Percentiles rank a stretch among this genome's conserved stretches.
phyloP scores from a whole-genome alignment of 2,797 vertebrate genomes.

The Cynopterus sphinx region DNA sequence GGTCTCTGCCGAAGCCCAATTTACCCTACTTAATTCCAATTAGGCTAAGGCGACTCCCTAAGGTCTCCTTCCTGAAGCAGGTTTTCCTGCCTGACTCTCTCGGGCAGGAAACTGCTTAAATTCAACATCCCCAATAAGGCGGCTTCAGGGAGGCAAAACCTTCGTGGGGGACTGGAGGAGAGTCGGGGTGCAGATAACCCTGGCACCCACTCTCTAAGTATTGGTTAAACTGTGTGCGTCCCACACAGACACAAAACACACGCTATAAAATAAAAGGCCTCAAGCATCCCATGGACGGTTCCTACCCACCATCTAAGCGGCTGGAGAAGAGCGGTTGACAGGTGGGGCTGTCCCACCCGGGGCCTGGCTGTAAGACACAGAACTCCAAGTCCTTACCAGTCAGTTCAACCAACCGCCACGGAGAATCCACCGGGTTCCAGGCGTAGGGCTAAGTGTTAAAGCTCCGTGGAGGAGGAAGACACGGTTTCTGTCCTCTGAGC shows the following conservation, averaged over 20 bases:
- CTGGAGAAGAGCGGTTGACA: fast-evolving
- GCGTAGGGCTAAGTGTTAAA: not conserved
- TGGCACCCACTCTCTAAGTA: not conserved
- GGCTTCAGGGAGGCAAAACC: too few species aligned
- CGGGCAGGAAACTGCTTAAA: too few species aligned
- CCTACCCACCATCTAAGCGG: not conserved
- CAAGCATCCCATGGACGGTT: too few species aligned
- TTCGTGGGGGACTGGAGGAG: fast-evolving
- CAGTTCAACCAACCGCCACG: fast-evolving
- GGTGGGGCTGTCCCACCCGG: fast-evolving
- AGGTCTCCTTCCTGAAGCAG: too few species aligned
- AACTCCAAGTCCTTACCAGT: not conserved
- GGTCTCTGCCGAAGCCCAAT: too few species aligned
- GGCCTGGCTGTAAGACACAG: not conserved
- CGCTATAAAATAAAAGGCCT: not conserved
- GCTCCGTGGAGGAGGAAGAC: not conserved
- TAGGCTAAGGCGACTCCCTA: too few species aligned
- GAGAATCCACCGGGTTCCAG: fast-evolving
- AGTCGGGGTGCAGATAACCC: not conserved
- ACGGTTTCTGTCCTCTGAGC: not conserved
- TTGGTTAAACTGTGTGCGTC: fast-evolving
- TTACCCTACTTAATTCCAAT: too few species aligned
- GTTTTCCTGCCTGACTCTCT: too few species aligned
- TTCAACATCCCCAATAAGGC: too few species aligned
- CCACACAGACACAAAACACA: not conserved